Base-by-base conservation (phyloP, 2,888 invertebrate genomes). In the Cylindroiulus punctatus region DNA sequence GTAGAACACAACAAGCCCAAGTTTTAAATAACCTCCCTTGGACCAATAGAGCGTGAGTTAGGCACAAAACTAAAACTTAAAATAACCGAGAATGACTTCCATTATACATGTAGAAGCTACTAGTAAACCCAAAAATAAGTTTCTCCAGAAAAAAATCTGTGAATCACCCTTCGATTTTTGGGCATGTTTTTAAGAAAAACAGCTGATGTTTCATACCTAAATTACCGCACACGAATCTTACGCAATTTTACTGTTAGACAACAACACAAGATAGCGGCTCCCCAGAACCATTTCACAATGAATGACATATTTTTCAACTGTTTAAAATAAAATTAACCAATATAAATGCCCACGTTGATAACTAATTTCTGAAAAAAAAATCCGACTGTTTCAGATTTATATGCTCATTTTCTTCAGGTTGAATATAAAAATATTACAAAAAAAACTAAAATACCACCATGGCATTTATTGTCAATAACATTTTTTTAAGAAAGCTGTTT, bases 1-100 rank as follows among this genome's bases (percentile, higher is more conserved):
- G 8, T 40, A 12, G 19, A 47, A 47, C 47, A n/a, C 22, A 57
- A 26, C 26, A 7, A 65, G 65, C 65, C 26, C 22, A 26, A 8
- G 65, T 65, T 26, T 65, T 12, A 65, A 65, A 47, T 47, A 26
- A 26, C 1, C 12, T 8, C 26, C 26, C 57, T 57, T 22, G 22
- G 17, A 57, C 57, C 22, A 57, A 22, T 22, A 10, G 65, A 8
- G 65, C n/a, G 65, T 65, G 65, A 26, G 7, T 26, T 65, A 26
- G 8, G 65, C 65, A 26, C 26, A 65, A 65, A 65, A 65, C 65
- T 1, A 10, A 65, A 65, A 26, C 65, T 65, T 26, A 65, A 65
- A 65, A 65, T 65, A 65, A 65, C 65, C 65, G 65, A 26, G 26
- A 26, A 65, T 65, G 26, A 65, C 12, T 65, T 57, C 57, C n/a